Evolutionary conservation across 1,140 invertebrate genomes (phyloP), one percentile per base, ranked within the genome.

Genomic region (Zaprionus vittiger): DNA sequence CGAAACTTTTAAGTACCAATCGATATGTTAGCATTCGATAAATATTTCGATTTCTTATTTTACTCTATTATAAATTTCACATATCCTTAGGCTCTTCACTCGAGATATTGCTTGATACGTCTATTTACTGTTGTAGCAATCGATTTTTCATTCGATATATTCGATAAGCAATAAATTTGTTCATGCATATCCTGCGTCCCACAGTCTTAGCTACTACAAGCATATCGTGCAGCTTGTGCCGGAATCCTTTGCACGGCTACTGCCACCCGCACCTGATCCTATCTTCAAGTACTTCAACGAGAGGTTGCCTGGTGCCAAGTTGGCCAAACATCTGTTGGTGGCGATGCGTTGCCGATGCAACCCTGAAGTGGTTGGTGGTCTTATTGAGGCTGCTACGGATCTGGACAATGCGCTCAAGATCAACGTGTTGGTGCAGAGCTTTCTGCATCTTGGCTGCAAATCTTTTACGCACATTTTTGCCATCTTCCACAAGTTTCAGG

Each of bases 201-300:
- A 31, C 89, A 98, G 98, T 87, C 94, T 99, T 56, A 99, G 98
- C 4, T 99, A 99, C 94, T 96, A 98, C 93, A 96, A 99, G 92
- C 95, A 98, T 91, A 96, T 99, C 63, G 94, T 95, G 15, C 97
- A 99, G 62, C 96, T 98, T 93, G 95, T 99, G 81, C 98, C 98
- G 24, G 95, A 96, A 90, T 94, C 95, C 12, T 98, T 98, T 93
- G 94, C 95, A 14, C 93, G 95, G 15, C 94, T 99, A 44, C 94
- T 99, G 66, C 83, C 83, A 5, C 44, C 94, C 7, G 94, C 95
- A 91, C 95, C 96, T 0, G 95, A 96, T 77, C 95, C 96, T 1
- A 94, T 95, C 59, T 97, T 96, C 91, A 98, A 97, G 93, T 98
- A 97, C 89, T 94, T 95, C 1, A 95, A 95, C 81, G 96, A 97